Base-by-base conservation (phyloP, 2,888 invertebrate species). In the Nipponacmea schrenckii region DNA sequence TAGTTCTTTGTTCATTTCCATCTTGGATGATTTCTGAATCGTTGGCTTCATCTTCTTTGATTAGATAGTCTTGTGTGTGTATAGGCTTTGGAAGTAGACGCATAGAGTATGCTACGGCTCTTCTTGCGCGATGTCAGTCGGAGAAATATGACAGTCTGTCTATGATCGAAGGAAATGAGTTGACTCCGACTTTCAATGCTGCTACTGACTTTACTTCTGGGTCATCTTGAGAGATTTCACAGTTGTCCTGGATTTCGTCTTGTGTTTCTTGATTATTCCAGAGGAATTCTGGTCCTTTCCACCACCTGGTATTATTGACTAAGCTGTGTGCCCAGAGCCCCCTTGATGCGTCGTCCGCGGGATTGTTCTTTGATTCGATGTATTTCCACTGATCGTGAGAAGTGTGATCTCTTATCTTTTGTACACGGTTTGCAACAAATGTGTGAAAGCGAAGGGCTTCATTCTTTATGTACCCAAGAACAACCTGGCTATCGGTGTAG, bases 291-390 rank as follows among this genome's bases (percentile, higher is more conserved):
- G 56, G 56, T 20, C 56, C 56, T 20, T 56, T 56, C 56, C 56
- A 56, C 56, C 56, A 56, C 14, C 56, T 56, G n/a, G 7, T 14
- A 20, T 24, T 24, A 12, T 20, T 20, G 20, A 56, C 20, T 20
- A 56, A 20, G 7, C 0, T 14, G 10, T 17, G 66, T 20, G 67
- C 24, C 10, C 64, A 44, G 14, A 48, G 20, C 0, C 76, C 74
- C 65, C 77, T 67, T 10, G 76, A 76, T 5, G 70, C 74, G 15
- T 39, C 15, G 24, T 44, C 66, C 0, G 44, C 66, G 3, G 24
- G 17, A 26, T 39, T 69, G 17, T 46, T 3, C 10, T 44, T 50
- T 17, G 31, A 26, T 39, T 65, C n/a, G 8, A 56, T 24, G 12
- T 20, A 20, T 8, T 56, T 12, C 56, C 56, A 56, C 15, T 39